These are phyloP conservation scores for Rhabdophis nuchalis DNA, from an alignment of 2,797 vertebrate genomes.

Conservation along the genomic window DNA sequence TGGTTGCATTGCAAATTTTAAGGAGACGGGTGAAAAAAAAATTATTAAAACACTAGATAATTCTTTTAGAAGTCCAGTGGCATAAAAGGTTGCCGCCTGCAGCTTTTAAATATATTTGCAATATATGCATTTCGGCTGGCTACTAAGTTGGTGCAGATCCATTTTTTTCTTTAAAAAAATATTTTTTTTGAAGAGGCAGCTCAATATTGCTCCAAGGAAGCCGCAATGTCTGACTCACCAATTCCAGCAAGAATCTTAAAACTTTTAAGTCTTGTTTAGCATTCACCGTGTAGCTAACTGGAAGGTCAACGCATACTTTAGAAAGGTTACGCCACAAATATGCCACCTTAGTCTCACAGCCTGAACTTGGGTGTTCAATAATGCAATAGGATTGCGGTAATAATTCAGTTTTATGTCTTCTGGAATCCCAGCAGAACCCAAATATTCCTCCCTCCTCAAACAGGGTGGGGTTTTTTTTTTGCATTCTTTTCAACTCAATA, in stretches of 20 bases:
- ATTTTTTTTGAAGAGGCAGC: conserved; percentile 19
- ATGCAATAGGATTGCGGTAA: conserved; percentile 53
- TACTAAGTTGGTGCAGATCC: not conserved
- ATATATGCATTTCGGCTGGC: not conserved
- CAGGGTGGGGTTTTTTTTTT: conserved; percentile 13
- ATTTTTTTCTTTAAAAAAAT: not conserved
- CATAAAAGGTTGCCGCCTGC: not conserved
- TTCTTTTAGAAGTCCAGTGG: not conserved
- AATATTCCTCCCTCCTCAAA: conserved; percentile 51
- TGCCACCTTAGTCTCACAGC: conserved; percentile 45
- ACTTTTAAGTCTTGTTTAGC: conserved; percentile 44
- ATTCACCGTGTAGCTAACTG: conserved; percentile 48
- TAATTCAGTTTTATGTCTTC: conserved; percentile 58
- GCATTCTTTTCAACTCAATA: not conserved
- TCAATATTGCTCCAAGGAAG: conserved; percentile 35
- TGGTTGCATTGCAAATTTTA: not conserved
- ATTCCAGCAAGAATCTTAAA: conserved; percentile 25
- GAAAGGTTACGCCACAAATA: conserved; percentile 62
- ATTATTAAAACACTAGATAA: not conserved
- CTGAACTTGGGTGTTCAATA: conserved; percentile 48
- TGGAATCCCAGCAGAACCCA: conserved; percentile 53
- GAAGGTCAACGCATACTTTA: conserved; percentile 39
- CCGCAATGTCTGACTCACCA: conserved; percentile 24
- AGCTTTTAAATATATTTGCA: not conserved
- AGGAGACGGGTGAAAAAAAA: not conserved